These are phyloP conservation scores for Opisthocomus hoazin DNA, from an alignment of 2,113 vertebrate species.

Conservation along the genomic window DNA sequence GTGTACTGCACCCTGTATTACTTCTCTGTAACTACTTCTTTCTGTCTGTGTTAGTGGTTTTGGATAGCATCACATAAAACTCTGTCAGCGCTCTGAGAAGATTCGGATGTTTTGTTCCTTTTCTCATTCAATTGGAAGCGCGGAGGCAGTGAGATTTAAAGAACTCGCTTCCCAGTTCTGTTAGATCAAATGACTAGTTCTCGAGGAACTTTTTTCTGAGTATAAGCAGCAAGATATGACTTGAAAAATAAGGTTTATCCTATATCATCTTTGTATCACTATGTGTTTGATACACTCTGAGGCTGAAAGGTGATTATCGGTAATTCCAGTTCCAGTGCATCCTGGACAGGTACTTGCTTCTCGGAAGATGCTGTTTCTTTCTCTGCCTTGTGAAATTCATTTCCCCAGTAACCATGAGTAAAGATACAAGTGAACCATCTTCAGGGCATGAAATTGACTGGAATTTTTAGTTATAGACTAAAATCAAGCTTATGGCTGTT, in stretches of 20 bases:
- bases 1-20: accelerated
- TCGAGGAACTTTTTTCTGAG: neutral
- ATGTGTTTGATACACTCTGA: neutral
- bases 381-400: accelerated
- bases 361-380: neutral
- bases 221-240: neutral
- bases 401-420: neutral
- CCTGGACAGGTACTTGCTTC: neutral
- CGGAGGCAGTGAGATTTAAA: neutral
- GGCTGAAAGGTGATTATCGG: neutral
- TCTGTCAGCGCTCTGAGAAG: neutral
- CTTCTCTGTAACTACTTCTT: neutral
- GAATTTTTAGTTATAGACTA: neutral
- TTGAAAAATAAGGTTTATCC: neutral
- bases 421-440: neutral
- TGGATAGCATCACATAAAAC: neutral
- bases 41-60: neutral
- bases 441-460: neutral
- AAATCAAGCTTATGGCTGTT: neutral
- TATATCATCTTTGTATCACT: neutral
- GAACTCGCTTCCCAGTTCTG: neutral
- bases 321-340: neutral
- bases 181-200: neutral
- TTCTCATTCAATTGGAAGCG: neutral
- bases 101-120: neutral